These are phyloP conservation scores for Cheilosia grossa DNA, from an alignment of 2,888 invertebrate species.

Conservation along the genomic window DNA sequence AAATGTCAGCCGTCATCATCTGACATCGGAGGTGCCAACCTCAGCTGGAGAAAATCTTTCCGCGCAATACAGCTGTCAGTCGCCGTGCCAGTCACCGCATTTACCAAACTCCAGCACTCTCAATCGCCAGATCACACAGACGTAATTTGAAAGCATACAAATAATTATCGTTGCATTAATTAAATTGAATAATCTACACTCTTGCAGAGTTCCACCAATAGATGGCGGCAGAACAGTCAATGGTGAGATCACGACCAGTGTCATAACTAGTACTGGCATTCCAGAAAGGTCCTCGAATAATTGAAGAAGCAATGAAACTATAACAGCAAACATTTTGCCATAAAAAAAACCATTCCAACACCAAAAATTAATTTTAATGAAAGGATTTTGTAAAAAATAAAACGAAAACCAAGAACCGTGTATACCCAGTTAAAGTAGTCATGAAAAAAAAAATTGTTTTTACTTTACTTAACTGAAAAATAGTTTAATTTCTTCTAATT, in stretches of 20 bases:
- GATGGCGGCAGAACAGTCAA: conserved; percentile 82
- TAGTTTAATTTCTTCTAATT: neutral
- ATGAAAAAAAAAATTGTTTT: neutral
- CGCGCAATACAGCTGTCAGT: conserved; percentile 78
- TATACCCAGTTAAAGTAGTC: neutral
- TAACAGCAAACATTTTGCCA: conserved; percentile 1
- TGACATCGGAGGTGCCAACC: conserved; percentile 76
- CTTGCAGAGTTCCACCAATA: conserved; percentile 85
- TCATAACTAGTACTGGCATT: conserved; percentile 85
- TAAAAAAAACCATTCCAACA: conserved; percentile 40
- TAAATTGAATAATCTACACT: conserved; percentile 59
- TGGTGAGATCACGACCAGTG: conserved; percentile 83
- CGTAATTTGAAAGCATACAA: conserved; percentile 80
- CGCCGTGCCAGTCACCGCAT: conserved; percentile 83
- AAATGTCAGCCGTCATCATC: conserved; percentile 80
- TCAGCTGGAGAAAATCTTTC: conserved; percentile 79
- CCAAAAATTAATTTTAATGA: conserved; percentile 60
- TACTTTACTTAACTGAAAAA: neutral
- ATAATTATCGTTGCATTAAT: neutral
- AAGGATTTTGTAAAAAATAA: neutral
- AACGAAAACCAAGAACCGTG: neutral
- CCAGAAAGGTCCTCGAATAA: conserved; percentile 83
- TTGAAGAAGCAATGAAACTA: conserved; percentile 66
- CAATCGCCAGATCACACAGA: conserved; percentile 84
- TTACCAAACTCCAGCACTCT: conserved; percentile 84